Evolutionary conservation across 2,888 invertebrate species (phyloP).

Genomic region (Tuta absoluta): DNA sequence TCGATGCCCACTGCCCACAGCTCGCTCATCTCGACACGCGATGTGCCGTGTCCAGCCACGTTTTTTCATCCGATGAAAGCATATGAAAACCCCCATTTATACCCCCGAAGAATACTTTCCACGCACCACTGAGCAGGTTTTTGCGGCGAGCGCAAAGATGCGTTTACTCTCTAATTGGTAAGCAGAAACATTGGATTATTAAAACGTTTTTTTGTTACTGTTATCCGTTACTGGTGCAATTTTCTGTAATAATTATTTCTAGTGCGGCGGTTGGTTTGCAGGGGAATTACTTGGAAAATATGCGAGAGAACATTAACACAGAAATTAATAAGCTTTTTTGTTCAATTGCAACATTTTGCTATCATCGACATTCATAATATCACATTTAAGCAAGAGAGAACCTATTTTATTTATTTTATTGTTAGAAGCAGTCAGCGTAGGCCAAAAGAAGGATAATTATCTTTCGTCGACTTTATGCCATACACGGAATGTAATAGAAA

Average conservation of each 20-base stretch:
- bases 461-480: too few relatives aligned
- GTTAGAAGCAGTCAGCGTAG: too few relatives aligned
- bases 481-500: not conserved
- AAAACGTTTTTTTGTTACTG: slow-evolving; percentile 23
- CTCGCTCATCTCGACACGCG: slow-evolving; percentile 64
- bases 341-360: not conserved
- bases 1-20: slow-evolving; percentile 44
- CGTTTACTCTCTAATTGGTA: slow-evolving; percentile 30
- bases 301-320: slow-evolving; percentile 5
- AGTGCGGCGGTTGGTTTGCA: not conserved
- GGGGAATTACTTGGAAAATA: slow-evolving; percentile 5
- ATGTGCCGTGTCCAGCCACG: slow-evolving; percentile 63
- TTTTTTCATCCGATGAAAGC: slow-evolving; percentile 61
- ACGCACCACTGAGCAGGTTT: slow-evolving; percentile 69
- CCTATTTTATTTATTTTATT: too few relatives aligned
- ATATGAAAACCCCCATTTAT: slow-evolving; percentile 71
- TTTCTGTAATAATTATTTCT: slow-evolving; percentile 22
- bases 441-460: too few relatives aligned
- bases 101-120: slow-evolving; percentile 68
- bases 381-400: slow-evolving; percentile 1
- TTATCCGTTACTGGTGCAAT: slow-evolving; percentile 28
- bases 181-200: slow-evolving; percentile 26
- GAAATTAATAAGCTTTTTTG: not conserved
- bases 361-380: slow-evolving; percentile 6
- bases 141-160: slow-evolving; percentile 50